Conservation (phyloP, 2,797 vertebrate genomes). For the Paratrypauchen microcephalus region DNA sequence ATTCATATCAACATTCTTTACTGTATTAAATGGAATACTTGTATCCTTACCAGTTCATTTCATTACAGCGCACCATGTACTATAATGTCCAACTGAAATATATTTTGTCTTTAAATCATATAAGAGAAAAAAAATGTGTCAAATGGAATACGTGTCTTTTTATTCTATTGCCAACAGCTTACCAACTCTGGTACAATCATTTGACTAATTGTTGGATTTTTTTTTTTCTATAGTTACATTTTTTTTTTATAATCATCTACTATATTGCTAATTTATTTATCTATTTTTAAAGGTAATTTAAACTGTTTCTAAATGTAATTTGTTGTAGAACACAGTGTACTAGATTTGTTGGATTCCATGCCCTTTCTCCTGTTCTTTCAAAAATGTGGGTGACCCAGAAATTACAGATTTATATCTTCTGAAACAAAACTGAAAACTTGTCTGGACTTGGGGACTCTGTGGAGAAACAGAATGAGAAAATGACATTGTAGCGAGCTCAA, state of each 20-base stretch:
- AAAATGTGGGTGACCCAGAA: slow-evolving; percentile 15
- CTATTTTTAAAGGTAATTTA: neutral
- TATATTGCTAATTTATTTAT: neutral
- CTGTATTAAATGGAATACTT: neutral
- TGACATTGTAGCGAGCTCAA: neutral
- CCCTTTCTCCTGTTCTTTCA: slow-evolving; percentile 4
- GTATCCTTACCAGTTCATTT: slow-evolving; percentile 4
- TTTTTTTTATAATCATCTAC: no score
- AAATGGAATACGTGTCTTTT: no score
- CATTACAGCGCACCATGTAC: neutral
- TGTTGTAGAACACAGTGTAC: neutral
- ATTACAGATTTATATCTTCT: slow-evolving; percentile 6
- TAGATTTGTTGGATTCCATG: slow-evolving; percentile 4
- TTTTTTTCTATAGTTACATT: neutral
- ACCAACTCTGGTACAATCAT: no score
- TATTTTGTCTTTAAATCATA: neutral
- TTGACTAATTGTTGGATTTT: no score
- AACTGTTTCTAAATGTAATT: neutral
- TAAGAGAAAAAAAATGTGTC: neutral
- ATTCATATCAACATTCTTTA: slow-evolving; percentile 21
- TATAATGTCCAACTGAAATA: neutral
- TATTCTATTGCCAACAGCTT: no score
- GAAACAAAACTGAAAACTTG: slow-evolving; percentile 10
- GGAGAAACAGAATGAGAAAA: slow-evolving; percentile 3
- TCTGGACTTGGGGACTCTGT: neutral